A percentile compares a stretch with the other conserved stretches of the same genome.
phyloP scores from a whole-genome alignment of 2,888 invertebrate species.

The Lysandra bellargus region DNA sequence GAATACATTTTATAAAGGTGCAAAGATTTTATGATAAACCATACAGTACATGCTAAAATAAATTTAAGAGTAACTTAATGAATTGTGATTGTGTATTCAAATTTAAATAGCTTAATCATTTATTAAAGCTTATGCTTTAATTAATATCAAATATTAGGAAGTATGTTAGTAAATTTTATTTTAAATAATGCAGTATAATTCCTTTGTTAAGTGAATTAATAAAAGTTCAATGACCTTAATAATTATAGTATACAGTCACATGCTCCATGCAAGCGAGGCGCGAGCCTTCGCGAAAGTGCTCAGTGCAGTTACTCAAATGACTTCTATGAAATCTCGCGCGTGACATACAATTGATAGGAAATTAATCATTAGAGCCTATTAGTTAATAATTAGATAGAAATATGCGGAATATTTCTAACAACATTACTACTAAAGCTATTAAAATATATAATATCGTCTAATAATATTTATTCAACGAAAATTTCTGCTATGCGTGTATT shows the following conservation, averaged over 20 bases:
- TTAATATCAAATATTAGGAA: no score
- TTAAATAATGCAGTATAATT: no score
- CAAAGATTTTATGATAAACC: no score
- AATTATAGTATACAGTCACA: neutral
- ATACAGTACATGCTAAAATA: neutral
- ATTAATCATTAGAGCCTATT: constrained; percentile 42
- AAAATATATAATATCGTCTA: constrained; percentile 2
- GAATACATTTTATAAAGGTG: no score
- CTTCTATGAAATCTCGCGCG: constrained; percentile 45
- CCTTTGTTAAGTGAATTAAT: neutral
- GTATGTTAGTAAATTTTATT: no score
- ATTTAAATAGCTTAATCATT: no score
- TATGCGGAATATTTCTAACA: constrained; percentile 30
- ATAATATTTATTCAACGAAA: neutral
- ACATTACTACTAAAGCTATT: constrained; percentile 25
- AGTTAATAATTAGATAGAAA: constrained; percentile 6
- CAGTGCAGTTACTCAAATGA: constrained; percentile 34
- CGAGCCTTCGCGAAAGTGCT: constrained; percentile 57
- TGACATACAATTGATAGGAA: constrained; percentile 51
- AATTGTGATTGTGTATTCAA: no score
- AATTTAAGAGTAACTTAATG: no score
- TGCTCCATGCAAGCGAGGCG: constrained; percentile 46
- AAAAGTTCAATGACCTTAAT: neutral
- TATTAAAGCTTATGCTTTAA: no score
- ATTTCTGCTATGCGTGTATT: neutral